Evolutionary conservation across 2,888 invertebrate genomes (phyloP).

Genomic region (Galeruca laticollis): DNA sequence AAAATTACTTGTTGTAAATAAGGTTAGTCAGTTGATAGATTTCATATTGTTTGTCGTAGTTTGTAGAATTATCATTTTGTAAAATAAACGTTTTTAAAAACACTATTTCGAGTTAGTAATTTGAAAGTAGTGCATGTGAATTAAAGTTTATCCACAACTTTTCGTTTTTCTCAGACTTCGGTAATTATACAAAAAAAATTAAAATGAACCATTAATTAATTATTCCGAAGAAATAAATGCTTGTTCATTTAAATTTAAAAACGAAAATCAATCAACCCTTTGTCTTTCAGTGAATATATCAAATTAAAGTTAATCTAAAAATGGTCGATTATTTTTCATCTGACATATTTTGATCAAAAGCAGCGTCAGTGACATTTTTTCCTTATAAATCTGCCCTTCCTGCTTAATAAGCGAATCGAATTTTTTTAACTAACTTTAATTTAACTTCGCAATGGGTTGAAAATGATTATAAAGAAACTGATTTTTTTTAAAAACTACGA

Average conservation of each 20-base stretch:
- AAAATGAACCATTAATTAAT: neutral
- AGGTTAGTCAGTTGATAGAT: too few relatives aligned
- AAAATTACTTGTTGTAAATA: too few relatives aligned
- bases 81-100: too few relatives aligned
- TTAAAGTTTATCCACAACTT: too few relatives aligned
- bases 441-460: too few relatives aligned
- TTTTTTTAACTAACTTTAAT: neutral
- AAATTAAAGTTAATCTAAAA: conserved; percentile 15
- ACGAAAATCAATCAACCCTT: conserved; percentile 15
- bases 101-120: too few relatives aligned
- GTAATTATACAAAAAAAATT: neutral
- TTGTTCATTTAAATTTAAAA: conserved; percentile 16
- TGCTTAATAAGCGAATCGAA: neutral
- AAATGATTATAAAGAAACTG: too few relatives aligned
- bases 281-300: conserved; percentile 16
- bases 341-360: conserved; percentile 22
- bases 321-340: conserved; percentile 13
- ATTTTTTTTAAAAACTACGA: neutral
- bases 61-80: too few relatives aligned
- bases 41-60: too few relatives aligned
- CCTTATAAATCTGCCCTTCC: neutral
- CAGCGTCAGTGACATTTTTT: conserved; percentile 10
- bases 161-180: neutral
- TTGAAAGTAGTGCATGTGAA: too few relatives aligned
- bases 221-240: neutral